A percentile compares a stretch with the other conserved stretches of the same genome.
These are phyloP conservation scores for Brachyrhaphis roseni DNA, from an alignment of 2,797 vertebrate species.

Conservation along the genomic window DNA sequence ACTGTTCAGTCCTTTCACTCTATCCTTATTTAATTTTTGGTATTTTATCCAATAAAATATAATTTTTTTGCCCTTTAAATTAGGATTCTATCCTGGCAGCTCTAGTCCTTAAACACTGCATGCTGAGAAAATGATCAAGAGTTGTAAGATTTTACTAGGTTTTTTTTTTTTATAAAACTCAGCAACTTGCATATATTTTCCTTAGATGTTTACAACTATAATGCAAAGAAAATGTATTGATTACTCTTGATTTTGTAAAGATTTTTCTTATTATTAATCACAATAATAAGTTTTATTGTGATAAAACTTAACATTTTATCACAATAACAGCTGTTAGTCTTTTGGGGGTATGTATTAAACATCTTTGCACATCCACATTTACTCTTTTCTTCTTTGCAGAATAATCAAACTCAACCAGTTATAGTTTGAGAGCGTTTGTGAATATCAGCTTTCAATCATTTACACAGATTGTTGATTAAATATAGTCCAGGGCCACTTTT, in stretches of 20 bases:
- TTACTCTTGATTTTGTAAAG: not conserved
- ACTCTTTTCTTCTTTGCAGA: not conserved
- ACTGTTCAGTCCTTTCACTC: conserved; percentile 2
- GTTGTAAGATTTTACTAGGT: not conserved
- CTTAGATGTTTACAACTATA: not conserved
- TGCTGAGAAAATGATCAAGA: not conserved
- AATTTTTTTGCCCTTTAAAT: not conserved
- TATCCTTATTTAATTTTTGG: not conserved
- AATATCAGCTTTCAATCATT: no score
- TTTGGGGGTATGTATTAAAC: not conserved
- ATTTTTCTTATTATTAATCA: no score
- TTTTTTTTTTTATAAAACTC: not conserved
- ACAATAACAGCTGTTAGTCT: not conserved
- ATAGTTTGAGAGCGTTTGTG: not conserved
- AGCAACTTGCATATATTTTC: not conserved
- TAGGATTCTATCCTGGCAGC: not conserved
- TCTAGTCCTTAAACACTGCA: not conserved
- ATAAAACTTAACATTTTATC: not conserved
- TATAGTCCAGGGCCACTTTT: no score
- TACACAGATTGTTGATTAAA: no score
- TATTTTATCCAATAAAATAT: conserved; percentile 4
- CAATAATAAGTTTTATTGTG: no score
- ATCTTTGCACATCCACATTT: not conserved
- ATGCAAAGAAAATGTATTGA: not conserved
- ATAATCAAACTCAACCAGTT: not conserved